phyloP scores from a whole-genome alignment of 2,113 vertebrate species.

The Saccopteryx bilineata region DNA sequence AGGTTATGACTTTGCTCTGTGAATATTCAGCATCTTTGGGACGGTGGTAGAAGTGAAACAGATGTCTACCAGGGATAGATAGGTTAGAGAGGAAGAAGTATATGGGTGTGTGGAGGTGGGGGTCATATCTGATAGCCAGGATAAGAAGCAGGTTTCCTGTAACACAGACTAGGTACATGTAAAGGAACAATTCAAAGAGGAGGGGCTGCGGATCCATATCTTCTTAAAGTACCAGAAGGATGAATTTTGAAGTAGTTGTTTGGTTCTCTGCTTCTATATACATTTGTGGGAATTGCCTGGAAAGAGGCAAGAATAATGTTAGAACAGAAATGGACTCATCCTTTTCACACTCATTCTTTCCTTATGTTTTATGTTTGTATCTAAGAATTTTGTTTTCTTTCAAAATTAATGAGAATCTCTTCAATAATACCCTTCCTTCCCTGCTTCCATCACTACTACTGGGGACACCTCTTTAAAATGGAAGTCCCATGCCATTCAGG shows the following conservation, averaged over 20 bases:
- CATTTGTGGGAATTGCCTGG: not conserved
- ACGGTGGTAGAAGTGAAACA: slow-evolving; percentile 31
- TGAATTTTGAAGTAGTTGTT: slow-evolving; percentile 57
- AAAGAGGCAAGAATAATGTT: slow-evolving; percentile 18
- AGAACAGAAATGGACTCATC: not conserved
- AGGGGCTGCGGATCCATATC: slow-evolving; percentile 7
- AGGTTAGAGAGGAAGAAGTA: slow-evolving; percentile 71
- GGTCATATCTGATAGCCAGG: not conserved
- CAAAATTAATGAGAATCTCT: not conserved
- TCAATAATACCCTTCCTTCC: not conserved
- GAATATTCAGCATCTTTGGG: slow-evolving; percentile 63
- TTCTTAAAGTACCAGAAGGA: slow-evolving; percentile 55
- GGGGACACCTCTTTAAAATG: not conserved
- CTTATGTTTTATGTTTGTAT: not conserved
- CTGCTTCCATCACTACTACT: not conserved
- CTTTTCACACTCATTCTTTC: not conserved
- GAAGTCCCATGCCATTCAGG: not conserved
- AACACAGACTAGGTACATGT: slow-evolving; percentile 54
- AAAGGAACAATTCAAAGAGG: slow-evolving; percentile 52
- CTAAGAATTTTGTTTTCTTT: not conserved
- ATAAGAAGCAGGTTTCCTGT: slow-evolving; percentile 68
- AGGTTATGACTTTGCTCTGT: not conserved
- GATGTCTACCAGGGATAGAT: slow-evolving; percentile 36
- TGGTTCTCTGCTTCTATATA: slow-evolving; percentile 48
- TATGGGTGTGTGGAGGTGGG: slow-evolving; percentile 51